Conservation (phyloP, 2,113 vertebrate species). For the Zingel zingel region DNA sequence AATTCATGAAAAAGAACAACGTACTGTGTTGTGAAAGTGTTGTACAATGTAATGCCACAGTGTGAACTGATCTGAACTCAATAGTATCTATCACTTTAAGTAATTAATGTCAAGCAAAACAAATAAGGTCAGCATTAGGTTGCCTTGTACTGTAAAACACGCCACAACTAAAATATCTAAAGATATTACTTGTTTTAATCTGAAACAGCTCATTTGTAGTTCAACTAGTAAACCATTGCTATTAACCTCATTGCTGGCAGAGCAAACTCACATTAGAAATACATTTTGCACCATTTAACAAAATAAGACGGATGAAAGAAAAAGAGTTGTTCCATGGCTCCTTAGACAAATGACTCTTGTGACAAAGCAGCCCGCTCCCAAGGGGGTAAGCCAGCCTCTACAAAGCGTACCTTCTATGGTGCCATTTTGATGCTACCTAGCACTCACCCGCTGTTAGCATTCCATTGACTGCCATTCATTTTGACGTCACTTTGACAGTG, state of each 20-base stretch:
- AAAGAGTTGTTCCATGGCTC: not conserved
- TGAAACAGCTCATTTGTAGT: not conserved
- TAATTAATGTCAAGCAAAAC: not conserved
- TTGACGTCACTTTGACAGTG: too few relatives aligned
- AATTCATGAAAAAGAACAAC: not conserved
- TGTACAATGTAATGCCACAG: not conserved
- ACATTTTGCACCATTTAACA: not conserved
- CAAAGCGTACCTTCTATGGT: too few relatives aligned
- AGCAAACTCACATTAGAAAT: not conserved
- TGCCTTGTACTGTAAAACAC: not conserved
- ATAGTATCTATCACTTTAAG: not conserved
- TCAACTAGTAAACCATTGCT: not conserved
- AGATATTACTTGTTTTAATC: not conserved
- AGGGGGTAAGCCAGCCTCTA: too few relatives aligned
- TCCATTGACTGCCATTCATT: too few relatives aligned
- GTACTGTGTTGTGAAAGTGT: not conserved
- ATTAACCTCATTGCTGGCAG: too few relatives aligned
- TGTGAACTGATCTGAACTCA: not conserved
- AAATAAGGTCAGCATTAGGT: too few relatives aligned
- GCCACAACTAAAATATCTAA: not conserved
- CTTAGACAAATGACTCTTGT: conserved; percentile 19
- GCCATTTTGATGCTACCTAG: too few relatives aligned
- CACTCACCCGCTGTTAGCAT: too few relatives aligned
- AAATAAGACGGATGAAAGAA: conserved; percentile 10
- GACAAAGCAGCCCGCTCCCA: conserved; percentile 9